Conservation (phyloP, 2,797 vertebrate genomes). For the Sebastes trivittatus region DNA sequence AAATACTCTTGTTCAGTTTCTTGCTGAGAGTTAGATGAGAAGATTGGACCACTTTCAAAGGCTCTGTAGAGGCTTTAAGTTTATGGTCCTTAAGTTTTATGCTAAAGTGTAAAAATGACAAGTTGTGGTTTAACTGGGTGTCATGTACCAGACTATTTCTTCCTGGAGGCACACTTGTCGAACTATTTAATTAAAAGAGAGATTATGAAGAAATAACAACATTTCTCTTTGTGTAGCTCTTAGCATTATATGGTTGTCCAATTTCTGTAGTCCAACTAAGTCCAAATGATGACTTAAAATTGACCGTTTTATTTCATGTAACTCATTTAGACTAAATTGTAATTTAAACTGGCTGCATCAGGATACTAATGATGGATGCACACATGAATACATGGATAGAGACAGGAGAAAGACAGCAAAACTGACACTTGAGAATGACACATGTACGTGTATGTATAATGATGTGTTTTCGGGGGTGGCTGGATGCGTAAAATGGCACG, state of each 20-base stretch:
- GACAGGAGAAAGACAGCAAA: neutral
- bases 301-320: neutral
- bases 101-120: neutral
- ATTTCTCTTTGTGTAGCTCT: neutral
- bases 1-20: neutral
- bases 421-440: conserved; percentile 30
- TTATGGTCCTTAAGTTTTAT: neutral
- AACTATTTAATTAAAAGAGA: neutral
- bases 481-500: conserved; percentile 48
- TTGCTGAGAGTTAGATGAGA: neutral
- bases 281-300: neutral
- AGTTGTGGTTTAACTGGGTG: neutral
- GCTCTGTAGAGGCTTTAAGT: neutral
- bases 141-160: neutral
- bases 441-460: neutral
- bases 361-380: neutral
- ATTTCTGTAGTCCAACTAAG: neutral
- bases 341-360: neutral
- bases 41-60: neutral
- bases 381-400: conserved; percentile 11
- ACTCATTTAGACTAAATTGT: neutral
- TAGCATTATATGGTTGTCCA: neutral
- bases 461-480: conserved; percentile 26
- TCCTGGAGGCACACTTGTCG: neutral
- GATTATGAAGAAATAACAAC: neutral